These are phyloP conservation scores for Automeris io DNA, from an alignment of 2,888 invertebrate genomes.

Conservation along the genomic window DNA sequence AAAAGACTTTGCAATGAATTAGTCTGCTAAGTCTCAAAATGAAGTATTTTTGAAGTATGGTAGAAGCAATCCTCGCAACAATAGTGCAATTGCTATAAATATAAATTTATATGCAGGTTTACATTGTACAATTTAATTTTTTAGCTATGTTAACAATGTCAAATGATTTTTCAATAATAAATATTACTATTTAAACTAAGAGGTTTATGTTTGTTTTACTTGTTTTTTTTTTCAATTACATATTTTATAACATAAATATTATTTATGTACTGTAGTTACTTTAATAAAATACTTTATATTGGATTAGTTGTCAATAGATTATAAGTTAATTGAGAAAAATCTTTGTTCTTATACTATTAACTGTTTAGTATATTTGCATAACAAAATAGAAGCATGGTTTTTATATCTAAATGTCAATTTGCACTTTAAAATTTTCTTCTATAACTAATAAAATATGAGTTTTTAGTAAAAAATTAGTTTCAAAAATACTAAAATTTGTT, in stretches of 20 bases:
- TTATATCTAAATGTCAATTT: constrained; percentile 41
- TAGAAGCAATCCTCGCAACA: constrained; percentile 73
- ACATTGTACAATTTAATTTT: constrained; percentile 75
- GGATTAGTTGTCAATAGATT: constrained; percentile 34
- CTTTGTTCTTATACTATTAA: constrained; percentile 34
- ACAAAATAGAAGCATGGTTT: constrained; percentile 39
- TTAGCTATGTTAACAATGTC: constrained; percentile 68
- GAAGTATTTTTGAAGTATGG: constrained; percentile 51
- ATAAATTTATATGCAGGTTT: constrained; percentile 70
- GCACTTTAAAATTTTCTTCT: constrained; percentile 49
- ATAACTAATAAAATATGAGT: constrained; percentile 54
- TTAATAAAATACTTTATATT: constrained; percentile 28
- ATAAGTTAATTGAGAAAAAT: constrained; percentile 35
- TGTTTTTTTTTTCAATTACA: constrained; percentile 18
- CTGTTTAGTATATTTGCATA: constrained; percentile 39
- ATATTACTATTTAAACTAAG: constrained; percentile 68
- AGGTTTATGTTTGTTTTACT: constrained; percentile 63
- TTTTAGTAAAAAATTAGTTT: constrained; percentile 52
- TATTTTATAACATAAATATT: not conserved
- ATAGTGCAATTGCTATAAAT: constrained; percentile 72
- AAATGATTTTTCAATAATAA: constrained; percentile 69
- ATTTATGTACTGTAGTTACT: not conserved
- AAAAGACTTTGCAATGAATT: constrained; percentile 48
- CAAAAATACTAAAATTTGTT: constrained; percentile 58
- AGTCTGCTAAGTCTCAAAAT: constrained; percentile 49